phyloP scores from a whole-genome alignment of 2,888 invertebrate genomes.

The Ophion costatus region DNA sequence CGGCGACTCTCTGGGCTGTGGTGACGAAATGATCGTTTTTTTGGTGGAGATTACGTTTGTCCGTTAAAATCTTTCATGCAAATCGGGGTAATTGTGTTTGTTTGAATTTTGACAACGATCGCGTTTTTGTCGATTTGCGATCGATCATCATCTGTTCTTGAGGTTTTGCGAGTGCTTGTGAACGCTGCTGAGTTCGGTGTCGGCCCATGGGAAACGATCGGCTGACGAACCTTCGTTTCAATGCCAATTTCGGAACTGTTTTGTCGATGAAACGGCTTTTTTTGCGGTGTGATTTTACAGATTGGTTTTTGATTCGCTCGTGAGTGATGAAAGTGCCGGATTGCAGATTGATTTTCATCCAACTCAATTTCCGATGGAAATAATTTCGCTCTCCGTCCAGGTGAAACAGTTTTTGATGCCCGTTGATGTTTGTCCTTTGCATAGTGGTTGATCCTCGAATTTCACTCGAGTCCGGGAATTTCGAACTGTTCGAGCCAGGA shows the following conservation, averaged over 20 bases:
- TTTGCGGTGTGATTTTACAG: background rate
- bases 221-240: conserved; percentile 61
- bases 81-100: conserved; percentile 47
- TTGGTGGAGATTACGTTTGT: conserved; percentile 20
- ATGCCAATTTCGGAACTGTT: conserved; percentile 40
- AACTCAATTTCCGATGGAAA: conserved; percentile 44
- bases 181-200: conserved; percentile 32
- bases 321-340: conserved; percentile 51
- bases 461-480: conserved; percentile 51
- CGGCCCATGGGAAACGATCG: conserved; percentile 52
- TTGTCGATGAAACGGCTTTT: conserved; percentile 25
- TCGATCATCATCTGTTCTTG: conserved; percentile 42
- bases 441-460: conserved; percentile 43
- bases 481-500: conserved; percentile 22
- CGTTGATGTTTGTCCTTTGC: conserved; percentile 31
- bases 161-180: conserved; percentile 45
- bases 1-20: conserved; percentile 33
- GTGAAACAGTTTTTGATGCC: conserved; percentile 55
- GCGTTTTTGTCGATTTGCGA: conserved; percentile 27
- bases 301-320: conserved; percentile 39
- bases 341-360: conserved; percentile 31
- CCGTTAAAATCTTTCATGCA: conserved; percentile 25
- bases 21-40: conserved; percentile 41
- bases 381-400: conserved; percentile 44
- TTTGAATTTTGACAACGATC: conserved; percentile 57